Conservation (phyloP, 2,113 vertebrate species). For the Clarias gariepinus region DNA sequence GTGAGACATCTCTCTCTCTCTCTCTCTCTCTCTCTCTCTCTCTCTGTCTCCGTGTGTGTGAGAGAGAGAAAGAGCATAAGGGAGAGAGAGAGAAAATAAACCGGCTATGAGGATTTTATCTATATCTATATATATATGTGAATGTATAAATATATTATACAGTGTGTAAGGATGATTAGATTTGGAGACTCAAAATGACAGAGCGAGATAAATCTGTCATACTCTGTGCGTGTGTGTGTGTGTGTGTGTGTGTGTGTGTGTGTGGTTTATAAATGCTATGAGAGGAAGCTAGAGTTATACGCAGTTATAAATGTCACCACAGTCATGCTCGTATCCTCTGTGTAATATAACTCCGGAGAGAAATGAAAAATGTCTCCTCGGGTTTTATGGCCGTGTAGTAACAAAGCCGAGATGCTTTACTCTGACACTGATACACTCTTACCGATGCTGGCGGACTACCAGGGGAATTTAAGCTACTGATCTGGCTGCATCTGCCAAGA, state of each 20-base stretch:
- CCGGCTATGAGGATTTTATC: background rate
- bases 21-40: no score
- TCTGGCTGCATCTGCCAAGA: background rate
- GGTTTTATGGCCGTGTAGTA: background rate
- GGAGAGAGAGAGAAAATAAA: background rate
- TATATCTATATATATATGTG: background rate
- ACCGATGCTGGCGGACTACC: background rate
- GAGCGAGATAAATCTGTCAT: background rate
- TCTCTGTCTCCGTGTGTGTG: no score
- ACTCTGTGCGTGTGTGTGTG: conserved; percentile 3
- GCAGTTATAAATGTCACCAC: conserved; percentile 24
- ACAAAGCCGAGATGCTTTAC: background rate
- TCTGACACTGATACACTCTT: background rate
- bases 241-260: background rate
- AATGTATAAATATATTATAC: background rate
- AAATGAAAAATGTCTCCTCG: background rate
- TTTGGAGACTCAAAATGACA: background rate
- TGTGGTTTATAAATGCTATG: background rate
- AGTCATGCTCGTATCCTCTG: background rate
- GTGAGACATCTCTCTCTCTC: background rate
- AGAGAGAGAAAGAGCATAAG: background rate
- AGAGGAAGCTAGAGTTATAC: conserved; percentile 1
- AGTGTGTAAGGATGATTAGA: background rate
- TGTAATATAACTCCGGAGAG: background rate
- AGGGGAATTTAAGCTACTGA: background rate